A percentile compares a stretch with the other conserved stretches of the same genome.
Conservation (phyloP, 2,888 invertebrate species). For the Acronicta alni region DNA sequence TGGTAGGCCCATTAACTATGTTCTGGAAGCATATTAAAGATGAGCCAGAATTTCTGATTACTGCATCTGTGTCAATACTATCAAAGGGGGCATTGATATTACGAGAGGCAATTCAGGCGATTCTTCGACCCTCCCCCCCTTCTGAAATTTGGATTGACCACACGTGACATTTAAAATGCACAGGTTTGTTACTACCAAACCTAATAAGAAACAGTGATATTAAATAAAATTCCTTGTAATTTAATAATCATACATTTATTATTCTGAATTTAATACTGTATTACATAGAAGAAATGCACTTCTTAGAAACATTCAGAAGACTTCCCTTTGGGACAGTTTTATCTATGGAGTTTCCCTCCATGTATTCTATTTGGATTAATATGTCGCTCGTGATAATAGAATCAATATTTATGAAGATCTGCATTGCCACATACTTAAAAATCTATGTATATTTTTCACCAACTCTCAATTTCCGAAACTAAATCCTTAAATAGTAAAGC, state of each 20-base stretch:
- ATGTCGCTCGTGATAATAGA: constrained; percentile 80
- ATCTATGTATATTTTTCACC: constrained; percentile 89
- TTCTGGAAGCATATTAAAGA: too few species aligned
- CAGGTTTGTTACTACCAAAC: too few species aligned
- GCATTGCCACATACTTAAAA: constrained; percentile 90
- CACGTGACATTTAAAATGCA: too few species aligned
- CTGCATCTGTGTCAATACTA: too few species aligned
- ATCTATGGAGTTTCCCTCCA: constrained; percentile 78
- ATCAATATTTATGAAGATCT: constrained; percentile 87
- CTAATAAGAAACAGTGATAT: too few species aligned
- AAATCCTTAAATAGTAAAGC: constrained; percentile 83
- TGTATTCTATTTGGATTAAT: constrained; percentile 81
- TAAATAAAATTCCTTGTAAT: not conserved
- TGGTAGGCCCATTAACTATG: too few species aligned
- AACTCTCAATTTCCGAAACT: constrained; percentile 82
- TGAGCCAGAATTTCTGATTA: too few species aligned
- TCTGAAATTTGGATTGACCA: too few species aligned
- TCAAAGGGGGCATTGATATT: too few species aligned
- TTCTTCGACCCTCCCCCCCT: too few species aligned
- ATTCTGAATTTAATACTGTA: constrained; percentile 95
- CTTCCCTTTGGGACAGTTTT: constrained; percentile 90
- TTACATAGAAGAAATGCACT: constrained; percentile 97
- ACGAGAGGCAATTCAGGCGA: too few species aligned
- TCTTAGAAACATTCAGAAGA: constrained; percentile 96
- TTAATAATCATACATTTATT: constrained; percentile 88